phyloP scores from a whole-genome alignment of 2,888 invertebrate species.

The Trissoscelio sp. region DNA sequence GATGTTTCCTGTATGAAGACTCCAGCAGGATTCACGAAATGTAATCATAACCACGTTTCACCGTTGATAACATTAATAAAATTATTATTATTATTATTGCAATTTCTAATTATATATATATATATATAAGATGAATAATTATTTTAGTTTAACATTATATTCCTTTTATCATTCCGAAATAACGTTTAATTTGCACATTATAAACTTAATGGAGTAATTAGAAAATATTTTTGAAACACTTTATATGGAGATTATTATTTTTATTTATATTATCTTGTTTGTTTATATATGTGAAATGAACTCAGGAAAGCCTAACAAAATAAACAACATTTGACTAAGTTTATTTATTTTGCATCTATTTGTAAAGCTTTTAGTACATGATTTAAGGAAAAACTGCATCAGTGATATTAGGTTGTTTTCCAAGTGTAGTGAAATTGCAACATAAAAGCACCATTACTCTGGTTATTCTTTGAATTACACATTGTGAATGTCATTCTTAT shows the following conservation, averaged over 20 bases:
- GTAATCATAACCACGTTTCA: slow-evolving; percentile 23
- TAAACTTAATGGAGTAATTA: too few relatives aligned
- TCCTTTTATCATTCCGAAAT: too few relatives aligned
- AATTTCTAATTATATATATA: too few relatives aligned
- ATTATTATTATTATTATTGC: slow-evolving; percentile 17
- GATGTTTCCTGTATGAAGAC: slow-evolving; percentile 33
- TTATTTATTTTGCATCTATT: too few relatives aligned
- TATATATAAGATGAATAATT: neutral
- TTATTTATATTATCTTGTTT: too few relatives aligned
- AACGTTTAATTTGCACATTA: too few relatives aligned
- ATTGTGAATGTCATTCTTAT: slow-evolving; percentile 41
- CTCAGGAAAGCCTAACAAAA: too few relatives aligned
- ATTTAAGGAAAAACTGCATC: slow-evolving; percentile 53
- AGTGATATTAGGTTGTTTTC: slow-evolving; percentile 32
- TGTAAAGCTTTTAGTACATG: slow-evolving; percentile 44
- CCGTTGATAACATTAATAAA: slow-evolving; percentile 27
- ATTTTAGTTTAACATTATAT: too few relatives aligned
- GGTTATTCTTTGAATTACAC: slow-evolving; percentile 51
- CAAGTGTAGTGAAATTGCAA: slow-evolving; percentile 33
- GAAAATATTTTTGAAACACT: too few relatives aligned
- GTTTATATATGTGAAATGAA: too few relatives aligned
- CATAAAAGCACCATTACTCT: slow-evolving; percentile 58
- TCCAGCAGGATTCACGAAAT: slow-evolving; percentile 7
- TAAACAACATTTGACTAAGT: too few relatives aligned
- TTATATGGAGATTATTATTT: too few relatives aligned